phyloP scores from a whole-genome alignment of 2,888 invertebrate genomes.

The Pyrocoelia pectoralis region DNA sequence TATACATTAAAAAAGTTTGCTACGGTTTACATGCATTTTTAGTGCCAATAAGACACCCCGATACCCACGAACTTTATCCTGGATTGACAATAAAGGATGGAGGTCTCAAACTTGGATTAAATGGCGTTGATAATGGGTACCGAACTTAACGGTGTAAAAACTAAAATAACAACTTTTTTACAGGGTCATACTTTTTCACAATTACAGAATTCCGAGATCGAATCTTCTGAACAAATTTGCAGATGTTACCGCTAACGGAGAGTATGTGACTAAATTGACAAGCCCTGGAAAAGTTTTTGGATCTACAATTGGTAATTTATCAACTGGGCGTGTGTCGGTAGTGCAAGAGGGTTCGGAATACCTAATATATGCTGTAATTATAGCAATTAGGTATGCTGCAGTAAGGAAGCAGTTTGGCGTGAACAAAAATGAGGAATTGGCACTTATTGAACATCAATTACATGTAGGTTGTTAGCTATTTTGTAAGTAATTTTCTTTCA shows the following conservation, averaged over 20 bases:
- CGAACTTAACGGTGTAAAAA: conserved; percentile 43
- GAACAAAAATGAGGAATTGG: conserved; percentile 67
- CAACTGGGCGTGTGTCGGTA: conserved; percentile 82
- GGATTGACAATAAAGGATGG: conserved; percentile 92
- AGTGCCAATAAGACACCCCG: conserved; percentile 82
- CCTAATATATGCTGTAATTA: conserved; percentile 74
- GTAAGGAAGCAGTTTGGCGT: conserved; percentile 78
- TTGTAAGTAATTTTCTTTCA: neutral
- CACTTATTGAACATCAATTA: conserved; percentile 83
- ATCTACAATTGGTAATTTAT: conserved; percentile 84
- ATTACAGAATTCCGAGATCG: conserved; percentile 85
- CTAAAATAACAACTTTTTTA: conserved; percentile 43
- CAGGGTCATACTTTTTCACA: conserved; percentile 85
- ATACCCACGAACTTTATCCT: conserved; percentile 77
- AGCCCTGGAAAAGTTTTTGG: conserved; percentile 87
- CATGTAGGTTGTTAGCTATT: conserved; percentile 66
- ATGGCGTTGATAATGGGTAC: conserved; percentile 93
- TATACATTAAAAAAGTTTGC: conserved; percentile 78
- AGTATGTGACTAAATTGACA: conserved; percentile 86
- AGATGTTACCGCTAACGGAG: conserved; percentile 86
- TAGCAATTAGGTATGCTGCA: conserved; percentile 82
- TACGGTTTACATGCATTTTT: conserved; percentile 92
- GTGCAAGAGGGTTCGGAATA: conserved; percentile 71
- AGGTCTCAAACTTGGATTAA: conserved; percentile 90
- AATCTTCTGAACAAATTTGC: conserved; percentile 87